phyloP scores from a whole-genome alignment of 2,797 vertebrate genomes.

The Microtus agrestis region DNA sequence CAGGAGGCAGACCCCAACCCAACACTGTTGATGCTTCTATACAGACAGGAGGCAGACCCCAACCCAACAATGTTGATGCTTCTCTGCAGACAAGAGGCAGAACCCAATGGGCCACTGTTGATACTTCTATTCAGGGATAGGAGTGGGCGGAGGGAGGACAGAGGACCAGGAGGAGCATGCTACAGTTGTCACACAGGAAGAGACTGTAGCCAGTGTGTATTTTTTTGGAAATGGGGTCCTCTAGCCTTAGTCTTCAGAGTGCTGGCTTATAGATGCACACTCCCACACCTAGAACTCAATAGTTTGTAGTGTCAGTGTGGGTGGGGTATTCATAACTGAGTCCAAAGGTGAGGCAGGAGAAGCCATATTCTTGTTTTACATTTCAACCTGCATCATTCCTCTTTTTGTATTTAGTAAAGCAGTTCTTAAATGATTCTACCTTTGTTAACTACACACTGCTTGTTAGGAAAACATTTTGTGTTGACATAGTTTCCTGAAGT shows the following conservation, averaged over 20 bases:
- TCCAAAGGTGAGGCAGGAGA: neutral
- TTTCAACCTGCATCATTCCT: neutral
- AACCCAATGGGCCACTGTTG: no score
- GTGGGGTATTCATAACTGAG: neutral
- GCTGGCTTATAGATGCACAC: neutral
- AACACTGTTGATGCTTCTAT: no score
- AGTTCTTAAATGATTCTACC: neutral
- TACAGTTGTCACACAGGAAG: neutral
- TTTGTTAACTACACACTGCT: neutral
- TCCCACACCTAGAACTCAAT: neutral
- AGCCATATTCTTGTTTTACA: neutral
- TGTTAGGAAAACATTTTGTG: neutral
- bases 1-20: no score
- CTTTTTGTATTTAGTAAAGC: conserved; percentile 11
- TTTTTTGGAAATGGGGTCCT: neutral
- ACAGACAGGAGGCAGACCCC: no score
- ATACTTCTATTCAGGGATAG: no score
- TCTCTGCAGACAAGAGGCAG: no score
- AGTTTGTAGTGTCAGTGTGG: neutral
- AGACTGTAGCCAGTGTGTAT: neutral
- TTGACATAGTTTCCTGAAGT: neutral
- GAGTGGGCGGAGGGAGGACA: neutral
- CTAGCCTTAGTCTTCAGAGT: neutral
- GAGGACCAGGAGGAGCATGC: neutral
- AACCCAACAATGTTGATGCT: no score